Conservation (phyloP, 2,113 vertebrate genomes). For the Spermophilus dauricus region DNA sequence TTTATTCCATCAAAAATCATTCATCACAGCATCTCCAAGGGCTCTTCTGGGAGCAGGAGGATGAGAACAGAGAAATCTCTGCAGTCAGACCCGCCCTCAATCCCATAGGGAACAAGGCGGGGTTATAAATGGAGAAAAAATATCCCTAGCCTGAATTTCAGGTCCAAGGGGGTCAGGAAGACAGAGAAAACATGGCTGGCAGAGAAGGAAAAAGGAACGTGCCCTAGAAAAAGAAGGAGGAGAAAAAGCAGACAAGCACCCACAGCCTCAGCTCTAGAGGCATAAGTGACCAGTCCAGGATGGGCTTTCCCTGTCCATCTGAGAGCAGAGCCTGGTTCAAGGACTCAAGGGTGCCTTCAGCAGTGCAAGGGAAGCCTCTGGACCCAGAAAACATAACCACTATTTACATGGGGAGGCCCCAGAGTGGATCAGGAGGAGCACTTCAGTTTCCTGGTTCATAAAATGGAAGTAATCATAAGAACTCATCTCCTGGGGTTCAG, state of each 20-base stretch:
- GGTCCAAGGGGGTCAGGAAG: neutral
- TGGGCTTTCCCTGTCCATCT: neutral
- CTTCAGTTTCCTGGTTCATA: neutral
- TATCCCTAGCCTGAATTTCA: slow-evolving; percentile 30
- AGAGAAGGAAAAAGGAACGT: neutral
- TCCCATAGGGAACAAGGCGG: neutral
- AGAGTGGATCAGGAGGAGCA: no score
- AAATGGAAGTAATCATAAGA: neutral
- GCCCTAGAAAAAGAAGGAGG: neutral
- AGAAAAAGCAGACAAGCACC: neutral
- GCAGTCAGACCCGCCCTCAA: neutral
- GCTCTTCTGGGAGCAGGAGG: slow-evolving; percentile 43
- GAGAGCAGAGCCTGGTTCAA: neutral
- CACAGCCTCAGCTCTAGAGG: neutral
- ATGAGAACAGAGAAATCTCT: slow-evolving; percentile 44
- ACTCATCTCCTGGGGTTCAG: neutral
- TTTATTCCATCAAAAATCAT: slow-evolving; percentile 71
- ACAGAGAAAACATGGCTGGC: neutral
- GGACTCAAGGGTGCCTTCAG: neutral
- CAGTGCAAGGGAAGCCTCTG: neutral
- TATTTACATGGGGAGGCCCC: neutral
- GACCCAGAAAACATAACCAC: neutral
- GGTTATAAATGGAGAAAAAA: neutral
- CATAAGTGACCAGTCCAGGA: neutral
- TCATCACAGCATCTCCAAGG: neutral